Evolutionary conservation across 1,140 invertebrate genomes (phyloP).

Genomic region (Telenomus remus): DNA sequence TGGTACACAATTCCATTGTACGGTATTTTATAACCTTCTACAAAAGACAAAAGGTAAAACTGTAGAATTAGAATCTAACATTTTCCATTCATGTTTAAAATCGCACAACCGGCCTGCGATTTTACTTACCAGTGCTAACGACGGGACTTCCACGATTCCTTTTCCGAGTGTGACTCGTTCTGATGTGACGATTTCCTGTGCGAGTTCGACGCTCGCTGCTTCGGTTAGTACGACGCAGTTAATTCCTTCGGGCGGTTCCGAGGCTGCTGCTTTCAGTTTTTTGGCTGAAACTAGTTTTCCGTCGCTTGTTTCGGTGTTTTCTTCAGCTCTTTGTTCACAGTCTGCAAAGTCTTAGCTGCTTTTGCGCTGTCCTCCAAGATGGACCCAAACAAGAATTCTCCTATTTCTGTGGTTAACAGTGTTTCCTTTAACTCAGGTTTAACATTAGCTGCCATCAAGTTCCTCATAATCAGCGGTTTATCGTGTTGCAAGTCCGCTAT

Average conservation of each 20-base stretch:
- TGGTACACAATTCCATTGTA: not conserved
- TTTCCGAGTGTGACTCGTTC: not conserved
- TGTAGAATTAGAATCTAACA: not conserved
- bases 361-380: constrained; percentile 13
- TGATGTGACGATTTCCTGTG: constrained; percentile 1
- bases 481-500: constrained; percentile 52
- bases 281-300: constrained; percentile 11
- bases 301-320: constrained; percentile 1
- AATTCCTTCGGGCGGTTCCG: constrained; percentile 11
- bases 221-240: not conserved
- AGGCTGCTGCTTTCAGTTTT: constrained; percentile 44
- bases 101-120: not conserved
- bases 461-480: constrained; percentile 28
- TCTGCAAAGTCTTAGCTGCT: constrained; percentile 18
- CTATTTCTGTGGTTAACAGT: constrained; percentile 3
- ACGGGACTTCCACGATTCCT: not conserved
- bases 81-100: constrained; percentile 2
- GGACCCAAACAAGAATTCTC: constrained; percentile 27
- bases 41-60: not conserved
- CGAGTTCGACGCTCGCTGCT: not conserved
- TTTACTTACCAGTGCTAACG: not conserved
- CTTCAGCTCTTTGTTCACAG: constrained; percentile 32
- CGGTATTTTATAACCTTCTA: constrained; percentile 7
- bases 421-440: constrained; percentile 16
- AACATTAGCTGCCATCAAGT: constrained; percentile 31